phyloP scores from a whole-genome alignment of 2,113 vertebrate genomes.

The Hypanus sabinus region DNA sequence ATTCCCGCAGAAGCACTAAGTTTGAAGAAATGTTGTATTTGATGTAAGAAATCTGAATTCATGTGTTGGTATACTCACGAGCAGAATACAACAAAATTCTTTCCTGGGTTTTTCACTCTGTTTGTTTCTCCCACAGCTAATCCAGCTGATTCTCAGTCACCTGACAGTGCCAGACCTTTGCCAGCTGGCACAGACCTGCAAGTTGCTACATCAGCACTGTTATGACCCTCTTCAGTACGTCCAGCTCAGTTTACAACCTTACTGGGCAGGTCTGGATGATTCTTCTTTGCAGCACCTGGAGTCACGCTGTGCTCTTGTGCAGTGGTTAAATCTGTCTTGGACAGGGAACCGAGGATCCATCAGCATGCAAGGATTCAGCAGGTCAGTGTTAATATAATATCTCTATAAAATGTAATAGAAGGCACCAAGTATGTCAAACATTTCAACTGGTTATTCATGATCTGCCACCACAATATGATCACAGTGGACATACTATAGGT shows the following conservation, averaged over 20 bases:
- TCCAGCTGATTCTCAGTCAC: conserved; percentile 94
- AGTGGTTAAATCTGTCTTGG: conserved; percentile 97
- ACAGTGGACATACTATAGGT: too few species aligned
- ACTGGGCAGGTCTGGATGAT: conserved; percentile 85
- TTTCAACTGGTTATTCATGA: background rate
- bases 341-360: conserved; percentile 87
- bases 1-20: background rate
- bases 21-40: background rate
- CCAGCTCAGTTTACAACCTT: conserved; percentile 94
- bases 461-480: background rate
- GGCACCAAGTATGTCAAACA: background rate
- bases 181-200: conserved; percentile 90
- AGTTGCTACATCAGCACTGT: conserved; percentile 90
- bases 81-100: background rate
- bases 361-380: conserved; percentile 84
- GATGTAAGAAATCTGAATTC: background rate
- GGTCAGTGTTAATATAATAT: conserved; percentile 59
- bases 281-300: conserved; percentile 81
- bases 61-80: background rate
- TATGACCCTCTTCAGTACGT: conserved; percentile 92
- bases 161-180: conserved; percentile 90
- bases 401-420: background rate
- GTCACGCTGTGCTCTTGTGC: conserved; percentile 82
- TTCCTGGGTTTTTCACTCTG: background rate
- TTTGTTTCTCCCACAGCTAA: conserved; percentile 67